A percentile compares a stretch with the other conserved stretches of the same genome.
Evolutionary conservation across 1,140 invertebrate species (phyloP).

Genomic region (Pseudomyrmex flavicornis): DNA sequence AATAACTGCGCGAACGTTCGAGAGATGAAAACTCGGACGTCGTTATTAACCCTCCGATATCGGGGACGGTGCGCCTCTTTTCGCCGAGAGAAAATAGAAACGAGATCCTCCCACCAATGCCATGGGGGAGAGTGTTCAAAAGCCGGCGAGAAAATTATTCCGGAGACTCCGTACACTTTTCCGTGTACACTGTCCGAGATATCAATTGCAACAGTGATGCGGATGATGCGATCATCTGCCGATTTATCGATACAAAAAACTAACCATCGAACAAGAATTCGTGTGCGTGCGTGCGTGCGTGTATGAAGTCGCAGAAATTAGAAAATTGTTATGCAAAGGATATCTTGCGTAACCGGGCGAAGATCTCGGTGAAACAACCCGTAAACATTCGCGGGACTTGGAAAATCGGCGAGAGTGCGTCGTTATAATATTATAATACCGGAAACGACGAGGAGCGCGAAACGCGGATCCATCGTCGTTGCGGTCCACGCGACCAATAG

Average conservation of each 20-base stretch:
- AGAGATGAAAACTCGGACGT: constrained; percentile 42
- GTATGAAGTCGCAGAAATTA: no score
- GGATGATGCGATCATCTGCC: not conserved
- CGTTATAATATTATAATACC: not conserved
- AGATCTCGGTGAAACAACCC: no score
- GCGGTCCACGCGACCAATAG: constrained; percentile 44
- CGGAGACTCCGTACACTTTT: constrained; percentile 10
- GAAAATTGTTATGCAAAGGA: no score
- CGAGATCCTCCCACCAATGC: constrained; percentile 1
- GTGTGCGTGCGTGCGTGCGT: no score
- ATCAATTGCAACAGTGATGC: constrained; percentile 25
- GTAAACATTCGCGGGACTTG: no score
- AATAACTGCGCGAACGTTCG: constrained; percentile 35
- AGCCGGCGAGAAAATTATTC: not conserved
- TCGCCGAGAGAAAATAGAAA: constrained; percentile 29
- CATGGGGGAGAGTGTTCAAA: not conserved
- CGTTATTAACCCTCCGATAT: constrained; percentile 42
- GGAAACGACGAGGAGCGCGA: constrained; percentile 30
- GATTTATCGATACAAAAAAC: not conserved
- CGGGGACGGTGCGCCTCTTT: not conserved
- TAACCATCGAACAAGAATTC: not conserved
- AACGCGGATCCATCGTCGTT: constrained; percentile 33
- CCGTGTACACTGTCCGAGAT: not conserved
- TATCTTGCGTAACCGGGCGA: no score
- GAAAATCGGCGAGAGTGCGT: not conserved